Evolutionary conservation across 2,888 invertebrate genomes (phyloP), one percentile per base, ranked within the genome.

Genomic region (Chymomyza amoena): DNA sequence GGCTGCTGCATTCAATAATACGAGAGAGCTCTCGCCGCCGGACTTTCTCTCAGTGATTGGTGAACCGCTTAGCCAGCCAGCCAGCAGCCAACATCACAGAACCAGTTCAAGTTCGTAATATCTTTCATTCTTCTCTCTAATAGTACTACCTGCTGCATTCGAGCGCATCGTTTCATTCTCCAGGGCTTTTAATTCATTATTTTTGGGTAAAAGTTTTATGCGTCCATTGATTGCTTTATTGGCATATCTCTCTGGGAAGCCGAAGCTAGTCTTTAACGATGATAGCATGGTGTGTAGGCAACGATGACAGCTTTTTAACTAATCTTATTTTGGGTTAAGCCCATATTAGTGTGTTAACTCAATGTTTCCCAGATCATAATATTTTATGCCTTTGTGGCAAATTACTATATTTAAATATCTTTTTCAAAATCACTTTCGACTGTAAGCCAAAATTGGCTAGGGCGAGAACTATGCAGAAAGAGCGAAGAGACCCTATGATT

Each of bases 1-100:
- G 61, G 59, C 52, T 68, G 60, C 50, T 69, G 78, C 71, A 78
- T 87, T 83, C 78, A 76, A 87, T 83, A 83, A 82, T 71, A 54
- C 70, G 65, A 60, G 66, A 77, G 67, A 61, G 67, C 54, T 54
- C 54, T 54, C 54, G 54, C 28, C 16, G 15, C 39, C 74, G 75
- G 71, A 77, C 71, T 73, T 76, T 69, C 70, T 69, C 73, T 61
- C 25, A 50, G 57, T 28, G 60, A 57, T 57, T 57, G 16, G 54
- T 54, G n/a, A 1, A 16, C 51, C 51, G 36, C 52, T 52, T 20
- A 20, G 56, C 56, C n/a, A n/a, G n/a, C n/a, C n/a, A n/a, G n/a
- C n/a, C 57, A n/a, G 20, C 57, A 25, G 25, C 10, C 28, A n/a
- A n/a, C n/a, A 56, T 2, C 57, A 45, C 39, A 45, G 13, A 45